Base-by-base conservation (phyloP, 2,797 vertebrate species). In the Anabacerthia variegaticeps region DNA sequence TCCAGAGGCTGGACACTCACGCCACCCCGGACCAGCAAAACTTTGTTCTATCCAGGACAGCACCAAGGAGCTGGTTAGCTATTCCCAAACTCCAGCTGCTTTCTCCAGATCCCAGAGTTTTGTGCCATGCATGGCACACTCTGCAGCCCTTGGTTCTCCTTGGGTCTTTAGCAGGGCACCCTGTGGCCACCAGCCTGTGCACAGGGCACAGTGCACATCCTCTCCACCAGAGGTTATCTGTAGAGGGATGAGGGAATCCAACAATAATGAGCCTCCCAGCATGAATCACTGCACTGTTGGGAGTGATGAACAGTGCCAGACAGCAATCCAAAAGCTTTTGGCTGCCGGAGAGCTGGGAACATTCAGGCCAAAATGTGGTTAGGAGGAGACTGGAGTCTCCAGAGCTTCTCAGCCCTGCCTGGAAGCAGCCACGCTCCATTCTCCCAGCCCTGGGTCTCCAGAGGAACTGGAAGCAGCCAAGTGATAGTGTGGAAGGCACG, bases 101-200 rank as follows among this genome's bases (percentile, higher is more conserved):
- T 56, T 59, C 74, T n/a, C 39, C 27, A 52, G 59, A 83, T 17
- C 19, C 44, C 34, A 14, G 30, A 14, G 46, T 37, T 12, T 48
- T 43, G 55, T 66, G 39, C 52, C 1, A 0, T 1, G 8, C 1
- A 0, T 1, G 5, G 34, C 46, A 55, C 10, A 2, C 26, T 32
- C 51, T 30, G 26, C 30, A 62, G 23, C 7, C 24, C 2, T 0
- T 2, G 26, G 67, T 30, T 41, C 34, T 55, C 41, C 51, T 10
- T 14, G 18, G 6, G 7, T 12, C 6, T 51, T 68, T 30, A 36
- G 26, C 48, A 52, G 34, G 16, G 26, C 37, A 27, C 3, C 17
- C 28, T 1, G 0, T 9, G 44, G 46, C 63, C 69, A 19, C 9
- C 63, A 27, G 9, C 44, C 39, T 0, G 0, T 14, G 28, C 17